Evolutionary conservation across 2,797 vertebrate species (phyloP).

Genomic region (Gallinago solitaria): DNA sequence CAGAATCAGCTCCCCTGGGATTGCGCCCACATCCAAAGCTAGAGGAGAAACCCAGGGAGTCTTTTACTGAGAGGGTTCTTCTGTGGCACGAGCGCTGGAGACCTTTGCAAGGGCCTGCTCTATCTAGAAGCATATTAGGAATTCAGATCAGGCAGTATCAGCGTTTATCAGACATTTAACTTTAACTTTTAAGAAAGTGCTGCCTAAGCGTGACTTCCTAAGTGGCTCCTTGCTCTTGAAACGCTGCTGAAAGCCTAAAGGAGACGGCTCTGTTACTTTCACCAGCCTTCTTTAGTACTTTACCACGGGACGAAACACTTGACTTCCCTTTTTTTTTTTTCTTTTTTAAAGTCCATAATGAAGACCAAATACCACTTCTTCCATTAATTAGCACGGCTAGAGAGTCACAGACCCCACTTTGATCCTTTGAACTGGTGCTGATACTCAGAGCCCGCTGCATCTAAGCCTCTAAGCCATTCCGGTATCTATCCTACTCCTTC

Average conservation of each 20-base stretch:
- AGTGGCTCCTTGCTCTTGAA: conserved; percentile 61
- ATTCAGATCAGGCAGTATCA: not conserved
- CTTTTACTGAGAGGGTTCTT: not conserved
- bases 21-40: not conserved
- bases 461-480: conserved; percentile 51
- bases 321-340: not conserved
- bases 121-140: not conserved
- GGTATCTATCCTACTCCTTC: conserved; percentile 1
- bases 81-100: not conserved
- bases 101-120: not conserved
- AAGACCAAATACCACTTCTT: conserved; percentile 59
- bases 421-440: conserved; percentile 60
- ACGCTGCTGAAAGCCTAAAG: conserved; percentile 10
- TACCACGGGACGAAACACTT: conserved; percentile 46
- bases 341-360: conserved; percentile 30
- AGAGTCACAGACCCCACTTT: conserved; percentile 55
- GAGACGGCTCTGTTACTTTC: not conserved
- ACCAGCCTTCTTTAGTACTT: not conserved
- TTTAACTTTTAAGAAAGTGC: conserved; percentile 40
- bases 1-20: not conserved
- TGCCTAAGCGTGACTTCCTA: conserved; percentile 9
- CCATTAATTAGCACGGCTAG: conserved; percentile 45
- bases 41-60: not conserved
- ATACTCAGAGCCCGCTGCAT: conserved; percentile 38
- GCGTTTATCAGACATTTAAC: conserved; percentile 27